A percentile compares a stretch with the other conserved stretches of the same genome.
These are phyloP conservation scores for Spodoptera litura DNA, from an alignment of 1,140 invertebrate genomes.

Conservation along the genomic window DNA sequence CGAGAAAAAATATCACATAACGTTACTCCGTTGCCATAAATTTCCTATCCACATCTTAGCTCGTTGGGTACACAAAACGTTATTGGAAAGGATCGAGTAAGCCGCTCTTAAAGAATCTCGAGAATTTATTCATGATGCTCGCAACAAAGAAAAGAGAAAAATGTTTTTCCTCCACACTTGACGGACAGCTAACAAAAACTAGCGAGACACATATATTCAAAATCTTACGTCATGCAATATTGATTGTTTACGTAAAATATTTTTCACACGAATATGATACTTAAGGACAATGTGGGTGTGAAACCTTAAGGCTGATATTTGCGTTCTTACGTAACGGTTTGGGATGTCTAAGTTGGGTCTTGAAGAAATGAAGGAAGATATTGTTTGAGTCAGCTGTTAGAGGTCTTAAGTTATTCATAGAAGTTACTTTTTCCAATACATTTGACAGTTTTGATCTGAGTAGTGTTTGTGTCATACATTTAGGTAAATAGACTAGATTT, in stretches of 20 bases:
- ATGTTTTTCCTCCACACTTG: constrained; percentile 22
- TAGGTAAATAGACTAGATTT: too few species aligned
- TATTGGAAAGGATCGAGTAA: constrained; percentile 45
- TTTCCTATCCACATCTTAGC: constrained; percentile 31
- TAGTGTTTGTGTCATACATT: not conserved
- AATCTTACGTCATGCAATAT: constrained; percentile 33
- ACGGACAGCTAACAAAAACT: constrained; percentile 37
- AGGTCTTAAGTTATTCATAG: constrained; percentile 3
- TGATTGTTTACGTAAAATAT: constrained; percentile 26
- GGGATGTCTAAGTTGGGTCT: constrained; percentile 6
- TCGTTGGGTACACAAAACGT: constrained; percentile 43
- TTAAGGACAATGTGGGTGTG: not conserved
- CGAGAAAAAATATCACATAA: constrained; percentile 11
- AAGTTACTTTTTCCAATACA: not conserved
- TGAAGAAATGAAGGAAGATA: not conserved
- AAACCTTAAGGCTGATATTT: not conserved
- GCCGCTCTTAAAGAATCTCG: constrained; percentile 37
- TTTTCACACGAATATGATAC: constrained; percentile 4
- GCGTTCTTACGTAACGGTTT: not conserved
- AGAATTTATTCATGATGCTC: constrained; percentile 42
- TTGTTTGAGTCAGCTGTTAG: constrained; percentile 5
- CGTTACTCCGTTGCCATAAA: constrained; percentile 4
- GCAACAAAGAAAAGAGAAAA: constrained; percentile 23
- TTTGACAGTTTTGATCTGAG: too few species aligned
- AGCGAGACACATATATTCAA: constrained; percentile 24